These are phyloP conservation scores for Machaerirhynchus nigripectus DNA, from an alignment of 2,113 vertebrate genomes.

Conservation along the genomic window DNA sequence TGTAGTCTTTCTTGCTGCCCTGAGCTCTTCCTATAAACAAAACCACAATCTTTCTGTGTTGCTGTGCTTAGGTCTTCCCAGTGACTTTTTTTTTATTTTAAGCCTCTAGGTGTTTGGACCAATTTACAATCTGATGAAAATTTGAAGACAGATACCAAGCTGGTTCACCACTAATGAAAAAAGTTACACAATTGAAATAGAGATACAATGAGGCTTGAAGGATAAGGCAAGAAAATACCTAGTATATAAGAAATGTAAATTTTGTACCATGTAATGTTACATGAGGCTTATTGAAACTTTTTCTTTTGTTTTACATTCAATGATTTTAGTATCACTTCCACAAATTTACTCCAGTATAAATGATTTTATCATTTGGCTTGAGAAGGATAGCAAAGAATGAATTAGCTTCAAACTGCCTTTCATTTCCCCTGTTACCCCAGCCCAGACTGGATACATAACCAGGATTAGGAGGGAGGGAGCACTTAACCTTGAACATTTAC, in stretches of 20 bases:
- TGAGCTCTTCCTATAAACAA: neutral
- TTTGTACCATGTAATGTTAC: neutral
- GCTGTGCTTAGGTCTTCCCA: neutral
- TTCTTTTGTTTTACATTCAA: neutral
- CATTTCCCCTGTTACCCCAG: neutral
- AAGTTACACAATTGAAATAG: neutral
- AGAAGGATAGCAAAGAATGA: neutral
- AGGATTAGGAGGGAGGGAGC: neutral
- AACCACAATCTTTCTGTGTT: neutral
- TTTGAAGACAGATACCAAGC: neutral
- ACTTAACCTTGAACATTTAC: constrained; percentile 28
- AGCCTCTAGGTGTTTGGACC: neutral
- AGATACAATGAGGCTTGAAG: neutral
- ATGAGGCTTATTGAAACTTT: neutral
- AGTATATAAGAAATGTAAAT: neutral
- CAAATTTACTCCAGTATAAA: neutral
- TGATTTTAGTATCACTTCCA: neutral
- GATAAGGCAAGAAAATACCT: neutral
- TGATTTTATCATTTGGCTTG: neutral
- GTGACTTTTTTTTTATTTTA: neutral
- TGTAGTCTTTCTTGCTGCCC: neutral
- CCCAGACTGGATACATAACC: neutral
- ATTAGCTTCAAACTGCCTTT: neutral
- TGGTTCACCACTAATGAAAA: neutral
- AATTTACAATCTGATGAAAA: neutral